Conservation (phyloP, 2,113 vertebrate species). For the Colistium nudipinnis region DNA sequence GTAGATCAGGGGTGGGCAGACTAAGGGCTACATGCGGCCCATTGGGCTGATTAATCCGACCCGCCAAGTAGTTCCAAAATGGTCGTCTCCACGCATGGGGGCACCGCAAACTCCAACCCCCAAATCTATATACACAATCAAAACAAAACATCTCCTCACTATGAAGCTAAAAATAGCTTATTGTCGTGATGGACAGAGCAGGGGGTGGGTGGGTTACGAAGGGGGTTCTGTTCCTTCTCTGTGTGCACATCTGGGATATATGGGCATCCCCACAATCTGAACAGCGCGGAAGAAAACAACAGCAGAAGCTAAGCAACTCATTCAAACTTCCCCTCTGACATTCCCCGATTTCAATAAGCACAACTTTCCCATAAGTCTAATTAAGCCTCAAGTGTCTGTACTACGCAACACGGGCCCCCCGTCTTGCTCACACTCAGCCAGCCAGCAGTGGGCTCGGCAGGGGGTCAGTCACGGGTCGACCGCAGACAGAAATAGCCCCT, state of each 20-base stretch:
- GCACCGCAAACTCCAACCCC: too few relatives aligned
- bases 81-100: too few relatives aligned
- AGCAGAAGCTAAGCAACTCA: constrained; percentile 36
- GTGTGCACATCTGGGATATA: constrained; percentile 20
- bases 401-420: constrained; percentile 30
- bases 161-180: constrained; percentile 23
- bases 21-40: too few relatives aligned
- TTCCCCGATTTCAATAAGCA: constrained; percentile 76
- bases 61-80: too few relatives aligned
- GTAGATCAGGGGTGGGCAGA: too few relatives aligned
- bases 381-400: constrained; percentile 62
- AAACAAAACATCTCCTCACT: constrained; percentile 38
- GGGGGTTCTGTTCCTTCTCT: background rate
- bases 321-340: constrained; percentile 70
- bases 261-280: constrained; percentile 47
- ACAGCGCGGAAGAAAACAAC: constrained; percentile 38
- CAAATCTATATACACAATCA: too few relatives aligned
- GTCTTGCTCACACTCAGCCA: constrained; percentile 16
- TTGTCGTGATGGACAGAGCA: background rate
- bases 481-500: constrained; percentile 75
- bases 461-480: constrained; percentile 56
- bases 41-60: too few relatives aligned
- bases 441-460: constrained; percentile 35
- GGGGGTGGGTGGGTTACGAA: too few relatives aligned
- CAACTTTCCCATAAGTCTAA: constrained; percentile 75